phyloP scores from a whole-genome alignment of 1,140 invertebrate species.

The Psix sp. region DNA sequence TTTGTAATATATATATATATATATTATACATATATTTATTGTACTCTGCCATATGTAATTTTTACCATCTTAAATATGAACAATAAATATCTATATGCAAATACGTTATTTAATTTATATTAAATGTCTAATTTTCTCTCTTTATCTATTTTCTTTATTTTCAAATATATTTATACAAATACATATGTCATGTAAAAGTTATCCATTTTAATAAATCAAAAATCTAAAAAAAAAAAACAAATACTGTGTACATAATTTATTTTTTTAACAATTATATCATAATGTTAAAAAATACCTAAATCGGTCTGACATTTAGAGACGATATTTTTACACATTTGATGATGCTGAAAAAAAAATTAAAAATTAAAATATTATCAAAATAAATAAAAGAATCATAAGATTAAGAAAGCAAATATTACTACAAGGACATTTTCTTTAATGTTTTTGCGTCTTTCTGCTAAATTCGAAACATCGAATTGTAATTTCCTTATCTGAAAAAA shows the following conservation, averaged over 20 bases:
- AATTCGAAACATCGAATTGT: slow-evolving; percentile 17
- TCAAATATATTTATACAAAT: neutral
- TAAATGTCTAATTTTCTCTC: neutral
- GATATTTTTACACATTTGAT: slow-evolving; percentile 13
- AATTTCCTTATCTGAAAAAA: slow-evolving; percentile 18
- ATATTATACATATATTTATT: slow-evolving; percentile 39
- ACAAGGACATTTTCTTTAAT: slow-evolving; percentile 19
- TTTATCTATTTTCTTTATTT: neutral
- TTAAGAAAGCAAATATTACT: neutral
- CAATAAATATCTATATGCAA: neutral
- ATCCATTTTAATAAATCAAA: neutral
- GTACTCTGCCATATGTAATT: slow-evolving; percentile 25
- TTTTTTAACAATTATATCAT: neutral
- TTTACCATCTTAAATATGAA: slow-evolving; percentile 10
- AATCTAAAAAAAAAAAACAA: neutral
- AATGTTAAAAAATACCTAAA: slow-evolving; percentile 4
- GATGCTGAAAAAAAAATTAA: slow-evolving; percentile 12
- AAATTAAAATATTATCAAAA: neutral
- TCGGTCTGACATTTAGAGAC: neutral
- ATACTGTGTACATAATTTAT: neutral
- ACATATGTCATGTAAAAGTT: neutral
- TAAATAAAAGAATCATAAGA: neutral
- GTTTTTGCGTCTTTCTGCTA: slow-evolving; percentile 18
- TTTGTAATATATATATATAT: slow-evolving; percentile 20
- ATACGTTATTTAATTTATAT: neutral